Percentiles rank a stretch among this genome's conserved stretches.
Evolutionary conservation across 2,797 vertebrate species (phyloP).

Genomic region (Tangara arthus): DNA sequence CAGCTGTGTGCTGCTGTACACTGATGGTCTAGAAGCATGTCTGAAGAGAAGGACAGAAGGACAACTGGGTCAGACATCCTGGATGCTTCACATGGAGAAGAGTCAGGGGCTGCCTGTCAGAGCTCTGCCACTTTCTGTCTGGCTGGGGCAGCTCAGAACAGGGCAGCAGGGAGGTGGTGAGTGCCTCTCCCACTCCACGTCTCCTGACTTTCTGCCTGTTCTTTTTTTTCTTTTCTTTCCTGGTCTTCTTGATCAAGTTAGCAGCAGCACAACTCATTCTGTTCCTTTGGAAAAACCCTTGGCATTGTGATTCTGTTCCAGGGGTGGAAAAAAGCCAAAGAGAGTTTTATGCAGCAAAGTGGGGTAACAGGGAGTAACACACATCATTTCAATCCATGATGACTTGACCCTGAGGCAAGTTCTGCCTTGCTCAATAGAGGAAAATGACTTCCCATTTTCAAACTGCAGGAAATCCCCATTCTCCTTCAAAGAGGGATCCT

Average conservation of each 20-base stretch:
- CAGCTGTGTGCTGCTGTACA: background rate
- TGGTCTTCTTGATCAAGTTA: background rate
- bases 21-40: background rate
- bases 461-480: constrained; percentile 42
- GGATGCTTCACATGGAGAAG: background rate
- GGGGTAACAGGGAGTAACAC: background rate
- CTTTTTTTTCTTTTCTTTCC: background rate
- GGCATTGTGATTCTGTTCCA: background rate
- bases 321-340: background rate
- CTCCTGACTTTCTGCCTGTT: background rate
- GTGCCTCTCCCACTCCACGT: background rate
- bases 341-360: background rate
- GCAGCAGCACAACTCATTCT: background rate
- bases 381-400: background rate
- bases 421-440: constrained; percentile 43
- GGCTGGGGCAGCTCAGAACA: background rate
- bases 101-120: background rate
- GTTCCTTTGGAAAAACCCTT: background rate
- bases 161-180: background rate
- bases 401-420: background rate
- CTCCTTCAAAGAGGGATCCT: constrained; percentile 15
- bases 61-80: background rate
- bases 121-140: background rate
- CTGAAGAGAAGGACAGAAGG: background rate
- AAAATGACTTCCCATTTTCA: constrained; percentile 65